phyloP scores from a whole-genome alignment of 2,113 vertebrate species.

The Pomatorhinus ruficollis region DNA sequence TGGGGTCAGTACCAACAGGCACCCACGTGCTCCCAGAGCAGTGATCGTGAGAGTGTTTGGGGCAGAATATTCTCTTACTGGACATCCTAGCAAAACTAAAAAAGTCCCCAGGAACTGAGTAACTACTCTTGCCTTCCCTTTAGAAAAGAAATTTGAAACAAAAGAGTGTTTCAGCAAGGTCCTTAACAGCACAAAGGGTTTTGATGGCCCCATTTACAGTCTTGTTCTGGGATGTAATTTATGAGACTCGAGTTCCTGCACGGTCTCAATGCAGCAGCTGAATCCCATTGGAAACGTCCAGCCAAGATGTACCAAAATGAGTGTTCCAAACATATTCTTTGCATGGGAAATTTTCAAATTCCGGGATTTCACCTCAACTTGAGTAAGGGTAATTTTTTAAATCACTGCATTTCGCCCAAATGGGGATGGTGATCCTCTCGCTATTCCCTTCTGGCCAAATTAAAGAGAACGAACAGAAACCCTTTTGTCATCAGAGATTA shows the following conservation, averaged over 20 bases:
- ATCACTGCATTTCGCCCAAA: neutral
- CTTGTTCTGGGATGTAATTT: neutral
- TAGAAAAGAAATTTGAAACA: neutral
- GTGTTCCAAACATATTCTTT: neutral
- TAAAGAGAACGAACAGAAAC: neutral
- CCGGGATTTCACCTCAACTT: neutral
- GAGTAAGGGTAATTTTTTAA: neutral
- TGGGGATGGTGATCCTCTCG: neutral
- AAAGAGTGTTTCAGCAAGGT: neutral
- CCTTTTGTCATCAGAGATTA: neutral
- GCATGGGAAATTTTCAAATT: neutral
- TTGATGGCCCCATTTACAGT: neutral
- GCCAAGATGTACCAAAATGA: neutral
- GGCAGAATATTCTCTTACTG: neutral
- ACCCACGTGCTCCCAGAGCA: neutral
- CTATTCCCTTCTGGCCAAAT: neutral
- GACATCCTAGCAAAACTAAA: neutral
- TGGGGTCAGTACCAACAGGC: neutral
- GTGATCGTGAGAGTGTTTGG: neutral
- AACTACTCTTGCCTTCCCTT: neutral
- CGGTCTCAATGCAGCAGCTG: neutral
- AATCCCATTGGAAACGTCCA: neutral
- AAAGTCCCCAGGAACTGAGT: neutral
- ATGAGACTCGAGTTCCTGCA: neutral
- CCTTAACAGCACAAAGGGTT: neutral